phyloP scores from a whole-genome alignment of 1,140 invertebrate genomes.

The Listronotus bonariensis region DNA sequence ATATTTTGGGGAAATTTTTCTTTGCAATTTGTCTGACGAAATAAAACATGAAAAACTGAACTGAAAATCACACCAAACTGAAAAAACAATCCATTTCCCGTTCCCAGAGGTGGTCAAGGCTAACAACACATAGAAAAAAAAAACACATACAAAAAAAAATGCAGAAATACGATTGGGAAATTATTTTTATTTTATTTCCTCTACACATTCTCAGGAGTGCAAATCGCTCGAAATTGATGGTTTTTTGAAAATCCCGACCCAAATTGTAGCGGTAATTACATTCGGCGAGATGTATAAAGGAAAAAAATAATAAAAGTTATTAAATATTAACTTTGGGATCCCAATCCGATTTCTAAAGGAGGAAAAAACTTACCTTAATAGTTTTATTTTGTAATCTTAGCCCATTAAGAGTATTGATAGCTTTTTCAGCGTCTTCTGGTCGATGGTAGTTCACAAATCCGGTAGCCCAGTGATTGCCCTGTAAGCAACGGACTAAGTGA shows the following conservation, averaged over 20 bases:
- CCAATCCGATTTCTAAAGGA: constrained; percentile 31
- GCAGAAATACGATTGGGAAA: constrained; percentile 31
- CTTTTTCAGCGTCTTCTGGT: constrained; percentile 96
- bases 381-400: constrained; percentile 98
- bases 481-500: constrained; percentile 54
- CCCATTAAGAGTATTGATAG: constrained; percentile 96
- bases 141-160: constrained; percentile 26
- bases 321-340: neutral
- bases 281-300: too few relatives aligned
- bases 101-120: constrained; percentile 18
- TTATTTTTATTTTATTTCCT: neutral
- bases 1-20: constrained; percentile 13
- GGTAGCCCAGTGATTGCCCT: constrained; percentile 98
- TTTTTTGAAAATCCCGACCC: too few relatives aligned
- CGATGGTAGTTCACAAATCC: constrained; percentile 99
- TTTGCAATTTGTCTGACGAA: constrained; percentile 37
- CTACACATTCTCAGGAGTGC: neutral
- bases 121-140: constrained; percentile 14
- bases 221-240: too few relatives aligned
- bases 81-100: constrained; percentile 19
- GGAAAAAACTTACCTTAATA: constrained; percentile 81
- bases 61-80: constrained; percentile 26
- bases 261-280: too few relatives aligned
- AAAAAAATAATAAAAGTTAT: too few relatives aligned
- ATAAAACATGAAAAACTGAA: constrained; percentile 28